Conservation (phyloP, 2,888 invertebrate species). For the Caenorhabditis sp. region DNA sequence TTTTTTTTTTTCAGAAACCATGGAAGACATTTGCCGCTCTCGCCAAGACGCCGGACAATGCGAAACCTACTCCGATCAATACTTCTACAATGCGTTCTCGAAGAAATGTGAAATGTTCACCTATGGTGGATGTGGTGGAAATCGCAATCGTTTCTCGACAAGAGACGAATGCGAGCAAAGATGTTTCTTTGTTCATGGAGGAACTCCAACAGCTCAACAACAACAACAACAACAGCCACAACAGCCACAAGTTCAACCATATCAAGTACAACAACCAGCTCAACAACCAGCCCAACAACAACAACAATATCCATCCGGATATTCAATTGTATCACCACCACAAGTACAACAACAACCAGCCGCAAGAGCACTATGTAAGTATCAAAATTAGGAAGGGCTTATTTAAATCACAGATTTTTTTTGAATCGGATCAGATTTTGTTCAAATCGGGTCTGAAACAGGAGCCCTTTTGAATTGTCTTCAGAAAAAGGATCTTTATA, state of each 20-base stretch:
- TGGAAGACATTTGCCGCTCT: slow-evolving; percentile 59
- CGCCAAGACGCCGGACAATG: slow-evolving; percentile 80
- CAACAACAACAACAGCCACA: slow-evolving; percentile 22
- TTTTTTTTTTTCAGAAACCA: slow-evolving; percentile 24
- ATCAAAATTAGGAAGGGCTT: no score
- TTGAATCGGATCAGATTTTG: no score
- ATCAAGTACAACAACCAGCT: not conserved
- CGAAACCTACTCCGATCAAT: slow-evolving; percentile 78
- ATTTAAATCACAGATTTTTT: no score
- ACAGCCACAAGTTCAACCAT: slow-evolving; percentile 13
- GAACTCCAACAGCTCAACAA: slow-evolving; percentile 24
- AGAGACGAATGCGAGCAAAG: slow-evolving; percentile 58
- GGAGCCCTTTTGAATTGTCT: no score
- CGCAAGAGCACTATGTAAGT: slow-evolving; percentile 16
- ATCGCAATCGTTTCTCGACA: slow-evolving; percentile 62
- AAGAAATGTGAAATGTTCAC: slow-evolving; percentile 59
- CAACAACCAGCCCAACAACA: slow-evolving; percentile 24
- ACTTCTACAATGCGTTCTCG: slow-evolving; percentile 49
- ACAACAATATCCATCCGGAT: not conserved
- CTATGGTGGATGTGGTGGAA: slow-evolving; percentile 69
- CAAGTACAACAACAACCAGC: not conserved
- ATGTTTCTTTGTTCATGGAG: slow-evolving; percentile 57
- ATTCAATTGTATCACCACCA: not conserved
- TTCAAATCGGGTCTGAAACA: no score
- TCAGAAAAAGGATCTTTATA: no score